Base-by-base conservation (phyloP, 2,797 vertebrate genomes). In the Enteromius trimaculatus region DNA sequence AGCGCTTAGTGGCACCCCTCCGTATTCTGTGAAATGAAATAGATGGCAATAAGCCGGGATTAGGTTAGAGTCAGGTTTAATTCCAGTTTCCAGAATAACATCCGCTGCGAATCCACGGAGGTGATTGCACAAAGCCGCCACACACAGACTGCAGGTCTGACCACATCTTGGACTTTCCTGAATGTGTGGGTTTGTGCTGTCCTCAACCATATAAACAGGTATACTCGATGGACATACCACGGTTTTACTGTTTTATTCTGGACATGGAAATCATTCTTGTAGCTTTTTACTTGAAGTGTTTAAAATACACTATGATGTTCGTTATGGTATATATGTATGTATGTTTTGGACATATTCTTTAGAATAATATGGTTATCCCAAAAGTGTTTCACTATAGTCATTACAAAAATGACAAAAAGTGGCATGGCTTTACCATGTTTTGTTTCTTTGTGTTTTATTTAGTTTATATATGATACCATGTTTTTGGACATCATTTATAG, bases 61-160 rank as follows among this genome's bases (percentile, higher is more conserved):
- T 92, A 92, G 84, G 89, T 89, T 90, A 90, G 88, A 89, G 89
- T 77, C 84, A 42, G 87, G 85, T 93, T 93, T 93, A 92, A 93
- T 93, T 91, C 90, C 88, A 84, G 85, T 87, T 89, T 83, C 88
- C 89, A 88, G 90, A 90, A 91, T 91, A 88, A 91, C 85, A 92
- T 91, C 89, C 86, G 86, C n/a, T 79, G 69, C 6, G 70, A 78
- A 83, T 86, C 89, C 90, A 86, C 82, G 85, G 83, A 90, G 87
- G 84, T 84, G 80, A 87, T 86, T 80, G 86, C 81, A 77, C 82
- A 80, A 64, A 62, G 71, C 70, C 44, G 64, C 69, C 84, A 42
- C 81, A 80, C 81, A 87, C 47, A 86, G 55, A 76, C 66, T 77
- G 39, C 64, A n/a, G 37, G 44, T 76, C 31, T 37, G 37, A 51